Evolutionary conservation across 2,113 vertebrate genomes (phyloP).

Genomic region (Limanda limanda): DNA sequence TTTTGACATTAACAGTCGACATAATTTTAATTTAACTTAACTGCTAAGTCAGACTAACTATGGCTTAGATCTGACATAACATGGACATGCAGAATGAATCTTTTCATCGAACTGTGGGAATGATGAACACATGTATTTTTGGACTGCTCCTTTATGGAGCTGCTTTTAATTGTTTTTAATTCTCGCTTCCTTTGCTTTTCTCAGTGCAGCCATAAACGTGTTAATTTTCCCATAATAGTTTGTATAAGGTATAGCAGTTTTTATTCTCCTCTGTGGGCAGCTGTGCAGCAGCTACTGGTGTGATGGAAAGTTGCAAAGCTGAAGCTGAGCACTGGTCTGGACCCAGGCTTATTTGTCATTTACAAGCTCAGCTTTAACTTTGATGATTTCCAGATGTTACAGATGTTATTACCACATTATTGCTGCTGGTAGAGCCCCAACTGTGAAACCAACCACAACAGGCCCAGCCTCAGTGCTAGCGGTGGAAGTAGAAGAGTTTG

Average conservation of each 20-base stretch:
- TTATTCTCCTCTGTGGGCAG: constrained; percentile 23
- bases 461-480: constrained; percentile 44
- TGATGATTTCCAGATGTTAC: constrained; percentile 82
- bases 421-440: constrained; percentile 71
- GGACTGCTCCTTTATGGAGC: neutral
- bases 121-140: neutral
- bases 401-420: constrained; percentile 87
- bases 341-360: constrained; percentile 36
- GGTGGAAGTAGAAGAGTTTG: constrained; percentile 53
- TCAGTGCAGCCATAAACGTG: constrained; percentile 9
- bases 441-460: constrained; percentile 58
- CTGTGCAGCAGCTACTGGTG: constrained; percentile 24
- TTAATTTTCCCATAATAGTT: constrained; percentile 6
- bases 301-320: constrained; percentile 20
- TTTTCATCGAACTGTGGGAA: neutral
- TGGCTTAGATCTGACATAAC: neutral
- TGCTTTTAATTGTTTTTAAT: neutral
- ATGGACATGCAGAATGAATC: neutral
- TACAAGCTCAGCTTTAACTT: constrained; percentile 26
- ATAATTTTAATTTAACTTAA: too few relatives aligned
- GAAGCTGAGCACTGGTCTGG: constrained; percentile 8
- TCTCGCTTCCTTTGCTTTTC: constrained; percentile 7
- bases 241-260: constrained; percentile 19
- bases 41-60: neutral
- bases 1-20: too few relatives aligned